Evolutionary conservation across 2,888 invertebrate genomes (phyloP).

Genomic region (Habrosyne pyritoides): DNA sequence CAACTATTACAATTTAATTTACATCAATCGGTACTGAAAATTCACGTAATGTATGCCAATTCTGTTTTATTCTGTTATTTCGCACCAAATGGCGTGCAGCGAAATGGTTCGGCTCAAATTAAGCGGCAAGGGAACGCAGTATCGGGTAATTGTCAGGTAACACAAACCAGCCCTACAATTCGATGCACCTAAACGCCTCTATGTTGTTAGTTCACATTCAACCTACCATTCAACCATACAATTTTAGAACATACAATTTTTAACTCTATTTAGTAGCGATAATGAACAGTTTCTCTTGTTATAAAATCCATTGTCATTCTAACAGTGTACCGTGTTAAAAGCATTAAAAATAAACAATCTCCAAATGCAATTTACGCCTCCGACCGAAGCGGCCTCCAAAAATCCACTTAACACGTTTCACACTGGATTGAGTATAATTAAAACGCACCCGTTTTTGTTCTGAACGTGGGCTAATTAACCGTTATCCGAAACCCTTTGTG

Average conservation of each 20-base stretch:
- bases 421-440: conserved; percentile 53
- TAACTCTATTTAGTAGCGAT: too few relatives aligned
- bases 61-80: not conserved
- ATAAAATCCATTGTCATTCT: not conserved
- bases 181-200: not conserved
- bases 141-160: not conserved
- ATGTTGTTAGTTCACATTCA: not conserved
- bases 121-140: not conserved
- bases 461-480: conserved; percentile 53
- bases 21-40: not conserved
- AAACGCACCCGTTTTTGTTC: conserved; percentile 54
- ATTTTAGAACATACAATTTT: not conserved
- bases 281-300: not conserved
- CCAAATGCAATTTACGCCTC: conserved; percentile 42
- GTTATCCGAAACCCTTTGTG: conserved; percentile 33
- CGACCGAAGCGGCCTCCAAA: conserved; percentile 31
- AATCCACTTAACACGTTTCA: conserved; percentile 49
- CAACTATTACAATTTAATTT: not conserved
- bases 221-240: not conserved
- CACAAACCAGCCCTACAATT: not conserved
- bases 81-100: not conserved
- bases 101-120: not conserved
- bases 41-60: not conserved
- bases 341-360: conserved; percentile 30
- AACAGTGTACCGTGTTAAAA: not conserved